A percentile compares a stretch with the other conserved stretches of the same genome.
These are phyloP conservation scores for Oncopodura yosiiana DNA, from an alignment of 1,140 invertebrate genomes.

Conservation along the genomic window DNA sequence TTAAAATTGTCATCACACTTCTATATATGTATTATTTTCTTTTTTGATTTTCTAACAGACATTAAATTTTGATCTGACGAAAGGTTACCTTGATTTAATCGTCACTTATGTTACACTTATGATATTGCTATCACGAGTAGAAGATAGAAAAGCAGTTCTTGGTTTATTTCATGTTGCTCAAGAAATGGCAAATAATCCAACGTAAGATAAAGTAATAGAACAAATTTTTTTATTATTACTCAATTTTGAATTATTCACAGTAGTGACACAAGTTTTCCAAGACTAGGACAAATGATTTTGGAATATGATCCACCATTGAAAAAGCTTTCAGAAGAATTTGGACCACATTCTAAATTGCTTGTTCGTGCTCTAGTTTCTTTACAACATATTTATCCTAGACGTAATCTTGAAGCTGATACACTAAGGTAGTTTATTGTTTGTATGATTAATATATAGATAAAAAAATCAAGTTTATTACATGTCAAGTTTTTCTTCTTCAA, in stretches of 20 bases:
- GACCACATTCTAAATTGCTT: constrained; percentile 82
- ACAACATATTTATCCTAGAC: constrained; percentile 70
- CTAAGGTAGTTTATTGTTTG: constrained; percentile 53
- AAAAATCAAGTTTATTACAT: not conserved
- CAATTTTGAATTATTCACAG: not conserved
- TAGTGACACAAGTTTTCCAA: constrained; percentile 77
- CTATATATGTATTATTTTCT: constrained; percentile 2
- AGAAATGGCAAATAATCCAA: constrained; percentile 85
- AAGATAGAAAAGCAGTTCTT: constrained; percentile 92
- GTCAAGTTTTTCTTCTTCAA: constrained; percentile 13
- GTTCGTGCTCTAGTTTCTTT: constrained; percentile 77
- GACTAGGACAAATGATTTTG: constrained; percentile 91
- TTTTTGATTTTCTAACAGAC: constrained; percentile 47
- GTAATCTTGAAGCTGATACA: constrained; percentile 86
- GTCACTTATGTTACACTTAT: constrained; percentile 89
- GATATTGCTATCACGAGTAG: constrained; percentile 90
- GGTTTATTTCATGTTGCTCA: constrained; percentile 95
- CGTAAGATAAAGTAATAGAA: constrained; percentile 38
- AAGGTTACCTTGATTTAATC: constrained; percentile 89
- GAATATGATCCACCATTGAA: constrained; percentile 95
- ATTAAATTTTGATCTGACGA: constrained; percentile 92
- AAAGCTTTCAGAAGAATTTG: constrained; percentile 93
- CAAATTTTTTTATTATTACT: not conserved
- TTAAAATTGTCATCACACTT: constrained; percentile 3
- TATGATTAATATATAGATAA: not conserved